Base-by-base conservation (phyloP, 2,113 vertebrate genomes). In the Cnemophilus loriae region DNA sequence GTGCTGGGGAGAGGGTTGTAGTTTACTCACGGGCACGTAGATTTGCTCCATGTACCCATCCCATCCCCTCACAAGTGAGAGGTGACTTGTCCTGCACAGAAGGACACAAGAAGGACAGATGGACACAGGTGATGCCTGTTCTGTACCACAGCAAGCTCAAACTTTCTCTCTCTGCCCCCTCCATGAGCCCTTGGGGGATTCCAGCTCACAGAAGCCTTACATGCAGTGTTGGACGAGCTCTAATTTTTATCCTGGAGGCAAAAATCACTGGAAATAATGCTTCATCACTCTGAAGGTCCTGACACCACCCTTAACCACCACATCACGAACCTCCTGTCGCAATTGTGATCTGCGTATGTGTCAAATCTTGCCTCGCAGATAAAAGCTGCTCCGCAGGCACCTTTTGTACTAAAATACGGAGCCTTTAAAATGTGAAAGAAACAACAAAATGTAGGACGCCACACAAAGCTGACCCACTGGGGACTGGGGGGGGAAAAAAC, bases 401-500 rank as follows among this genome's bases (percentile, higher is more conserved):
- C 95, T 79, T 91, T 93, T 93, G 78, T 93, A 88, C 92, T 84
- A 11, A 86, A 87, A 93, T 70, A 73, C 26, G 61, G 80, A 87
- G 92, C 93, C 91, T 93, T 97, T 96, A 94, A 96, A 97, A 96
- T 55, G 90, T 77, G 65, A 93, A 95, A 94, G 95, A 96, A 95
- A 90, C 95, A 96, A 95, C 80, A 95, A 96, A 96, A 96, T 96
- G 95, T 95, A 97, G 96, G 96, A 85, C 84, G 83, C 93, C 89
- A 35, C 32, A 93, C 74, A 93, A 94, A 90, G 87, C 93, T 84
- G 80, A 93, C 96, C 97, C 83, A 82, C 78, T 76, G 89, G 96
- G 96, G 96, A 95, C 94, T 47, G 37, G 57, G 28, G 57, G 7
- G 9, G 13, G 6, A 12, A 49, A 71, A 53, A 81, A 91, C 44